Base-by-base conservation (phyloP, 2,113 vertebrate species). In the Equus quagga region DNA sequence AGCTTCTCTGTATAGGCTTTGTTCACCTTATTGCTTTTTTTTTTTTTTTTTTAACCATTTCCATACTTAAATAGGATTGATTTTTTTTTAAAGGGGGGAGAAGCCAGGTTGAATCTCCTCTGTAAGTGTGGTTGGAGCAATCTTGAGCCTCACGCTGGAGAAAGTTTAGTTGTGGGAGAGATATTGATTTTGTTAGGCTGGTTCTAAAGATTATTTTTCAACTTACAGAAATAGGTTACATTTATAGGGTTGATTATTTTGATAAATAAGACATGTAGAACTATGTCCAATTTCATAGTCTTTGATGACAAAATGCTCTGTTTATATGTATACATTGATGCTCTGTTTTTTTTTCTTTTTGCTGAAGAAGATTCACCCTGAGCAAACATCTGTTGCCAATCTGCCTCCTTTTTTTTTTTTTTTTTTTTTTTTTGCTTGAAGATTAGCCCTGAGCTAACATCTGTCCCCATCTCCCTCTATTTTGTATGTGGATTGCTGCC, bases 181-280 rank as follows among this genome's bases (percentile, higher is more conserved):
- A 13, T 8, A 28, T 75, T 36, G 6, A 31, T 91, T 96, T 85
- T 92, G 33, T 62, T 15, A 67, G 49, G 31, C 26, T 88, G n/a
- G 28, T 51, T 97, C 41, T 64, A 67, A 51, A 91, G 69, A 69
- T 75, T 33, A 26, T 94, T 78, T 72, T 96, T 95, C 7, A 76
- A 51, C 17, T 49, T 44, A 36, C 0, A 70, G 46, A 83, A 93
- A 72, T 76, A 13, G 69, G 36, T 87, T 89, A 56, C 13, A 56
- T 82, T 60, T 89, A 46, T 24, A 49, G 72, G 7, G 17, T 24
- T 89, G 64, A 33, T 58, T 60, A n/a, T 41, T 92, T 73, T 79
- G 51, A 33, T 41, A 23, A 60, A 28, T 67, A 86, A 26, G 2
- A 10, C 0, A 6, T 65, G 24, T 36, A 84, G 69, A 82, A n/a